phyloP scores from a whole-genome alignment of 2,888 invertebrate species.

The Smittia sp. region DNA sequence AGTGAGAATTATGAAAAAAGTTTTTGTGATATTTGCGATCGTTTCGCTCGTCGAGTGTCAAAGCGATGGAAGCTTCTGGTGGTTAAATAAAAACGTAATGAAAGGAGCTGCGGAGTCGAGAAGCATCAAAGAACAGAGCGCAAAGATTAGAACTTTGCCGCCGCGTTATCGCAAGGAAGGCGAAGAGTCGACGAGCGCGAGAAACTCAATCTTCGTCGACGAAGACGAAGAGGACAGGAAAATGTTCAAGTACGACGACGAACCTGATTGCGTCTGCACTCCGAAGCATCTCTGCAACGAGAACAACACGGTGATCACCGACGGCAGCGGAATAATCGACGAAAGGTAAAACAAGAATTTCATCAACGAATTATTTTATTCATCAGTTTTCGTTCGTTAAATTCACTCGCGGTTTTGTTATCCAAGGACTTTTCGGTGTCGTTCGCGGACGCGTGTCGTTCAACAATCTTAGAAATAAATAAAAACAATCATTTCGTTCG shows the following conservation, averaged over 20 bases:
- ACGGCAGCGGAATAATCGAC: slow-evolving; percentile 28
- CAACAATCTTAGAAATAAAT: slow-evolving; percentile 13
- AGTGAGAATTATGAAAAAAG: not conserved
- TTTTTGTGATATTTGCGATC: slow-evolving; percentile 12
- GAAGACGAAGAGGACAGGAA: not conserved
- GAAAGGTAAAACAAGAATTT: slow-evolving; percentile 15
- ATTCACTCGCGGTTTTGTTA: not conserved
- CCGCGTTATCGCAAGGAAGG: slow-evolving; percentile 11
- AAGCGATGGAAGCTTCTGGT: slow-evolving; percentile 25
- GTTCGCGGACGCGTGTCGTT: not conserved
- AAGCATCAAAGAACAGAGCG: slow-evolving; percentile 21
- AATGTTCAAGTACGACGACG: slow-evolving; percentile 20
- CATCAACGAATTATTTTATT: not conserved
- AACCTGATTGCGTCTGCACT: slow-evolving; percentile 33
- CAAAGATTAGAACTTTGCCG: slow-evolving; percentile 32
- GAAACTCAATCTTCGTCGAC: not conserved
- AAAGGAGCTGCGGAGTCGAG: slow-evolving; percentile 9
- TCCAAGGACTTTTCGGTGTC: not conserved
- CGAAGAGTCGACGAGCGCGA: not conserved
- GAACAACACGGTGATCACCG: slow-evolving; percentile 21
- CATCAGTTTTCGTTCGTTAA: too few relatives aligned
- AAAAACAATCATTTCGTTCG: too few relatives aligned
- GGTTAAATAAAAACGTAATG: slow-evolving; percentile 1
- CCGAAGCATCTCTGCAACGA: slow-evolving; percentile 15
- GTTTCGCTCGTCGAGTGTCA: not conserved